Evolutionary conservation across 2,113 vertebrate genomes (phyloP).

Genomic region (Dipodomys ordii): DNA sequence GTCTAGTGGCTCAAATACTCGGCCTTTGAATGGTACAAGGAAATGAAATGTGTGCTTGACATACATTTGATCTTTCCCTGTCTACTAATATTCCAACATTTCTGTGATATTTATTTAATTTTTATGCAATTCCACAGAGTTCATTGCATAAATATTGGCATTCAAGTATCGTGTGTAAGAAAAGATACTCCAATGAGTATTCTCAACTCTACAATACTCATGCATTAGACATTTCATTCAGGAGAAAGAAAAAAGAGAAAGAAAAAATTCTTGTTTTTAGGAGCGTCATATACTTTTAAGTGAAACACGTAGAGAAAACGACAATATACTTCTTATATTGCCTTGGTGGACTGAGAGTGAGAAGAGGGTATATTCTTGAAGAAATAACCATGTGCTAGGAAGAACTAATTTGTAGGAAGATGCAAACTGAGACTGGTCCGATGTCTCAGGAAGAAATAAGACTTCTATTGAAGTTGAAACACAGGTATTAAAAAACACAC

Average conservation of each 20-base stretch:
- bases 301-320: background rate
- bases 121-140: background rate
- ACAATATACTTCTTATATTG: background rate
- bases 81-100: background rate
- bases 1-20: background rate
- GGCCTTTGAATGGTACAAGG: background rate
- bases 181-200: background rate
- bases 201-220: background rate
- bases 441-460: background rate
- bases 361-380: background rate
- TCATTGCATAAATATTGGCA: slow-evolving; percentile 27
- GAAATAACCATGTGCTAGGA: background rate
- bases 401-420: background rate
- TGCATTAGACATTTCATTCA: background rate
- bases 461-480: background rate
- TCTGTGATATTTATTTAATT: background rate
- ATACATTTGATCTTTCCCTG: background rate
- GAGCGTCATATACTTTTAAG: background rate
- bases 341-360: background rate
- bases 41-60: background rate
- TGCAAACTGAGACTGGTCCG: background rate
- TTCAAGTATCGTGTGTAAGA: background rate
- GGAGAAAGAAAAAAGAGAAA: background rate
- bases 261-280: background rate
- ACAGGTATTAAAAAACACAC: background rate